Base-by-base conservation (phyloP, 30 jellyfish, hydroid and myxozoan genomes). In the Euphysa ruthae region DNA sequence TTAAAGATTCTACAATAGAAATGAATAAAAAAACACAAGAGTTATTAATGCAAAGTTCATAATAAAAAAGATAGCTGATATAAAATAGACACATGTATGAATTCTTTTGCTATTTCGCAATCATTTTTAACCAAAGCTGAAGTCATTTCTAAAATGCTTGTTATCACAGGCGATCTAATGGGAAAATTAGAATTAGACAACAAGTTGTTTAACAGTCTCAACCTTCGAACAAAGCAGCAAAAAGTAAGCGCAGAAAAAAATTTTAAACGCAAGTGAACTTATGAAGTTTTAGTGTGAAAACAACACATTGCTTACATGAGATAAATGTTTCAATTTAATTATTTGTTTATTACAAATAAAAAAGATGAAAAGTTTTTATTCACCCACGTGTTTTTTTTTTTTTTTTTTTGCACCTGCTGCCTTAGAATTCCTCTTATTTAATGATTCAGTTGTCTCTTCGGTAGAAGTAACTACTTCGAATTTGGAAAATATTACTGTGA, bases 371-470 rank as follows among this genome's bases (percentile, higher is more conserved):
- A n/a, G n/a, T n/a, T n/a, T n/a, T n/a, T n/a, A 38, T 21, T 58
- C 61, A 7, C 29, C 29, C 15, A 7, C 29, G 61, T 20, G 29
- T 58, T 21, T 58, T 13, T 61, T 20, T 26, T 58, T 20, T 14
- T 58, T 58, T 20, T 58, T 58, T 18, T 14, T 6, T 12, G 29
- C 61, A 18, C 71, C 71, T 12, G 71, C 63, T 7, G 21, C 61
- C 12, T 26, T 58, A 20, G 71, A 58, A 14, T 6, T 20, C 29
- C 29, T 58, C 12, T 21, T 58, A 20, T 58, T 20, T 58, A 15
- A 13, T 14, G 20, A 58, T 7, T 12, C 14, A 14, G 8, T 58
- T 12, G 20, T 6, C 8, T 20, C 10, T 58, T 15, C 23, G 29
- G 61, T 20, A 20, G 21, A 6, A 12, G 71, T 6, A 18, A 20